These are phyloP conservation scores for Somateria mollissima DNA, from an alignment of 2,797 vertebrate species.

Conservation along the genomic window DNA sequence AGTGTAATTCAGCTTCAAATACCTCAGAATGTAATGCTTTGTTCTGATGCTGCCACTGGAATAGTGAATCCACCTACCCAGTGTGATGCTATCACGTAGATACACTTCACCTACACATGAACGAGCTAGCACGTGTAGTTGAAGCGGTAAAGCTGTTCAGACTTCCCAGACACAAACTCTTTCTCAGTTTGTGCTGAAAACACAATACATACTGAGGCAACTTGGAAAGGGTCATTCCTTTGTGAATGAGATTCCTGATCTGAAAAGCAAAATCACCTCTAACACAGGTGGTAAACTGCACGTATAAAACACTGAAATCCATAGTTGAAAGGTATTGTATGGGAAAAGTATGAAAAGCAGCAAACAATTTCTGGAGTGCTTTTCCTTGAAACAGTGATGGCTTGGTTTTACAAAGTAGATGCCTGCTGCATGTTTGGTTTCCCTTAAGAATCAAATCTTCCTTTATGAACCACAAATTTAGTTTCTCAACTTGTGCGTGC, in stretches of 20 bases:
- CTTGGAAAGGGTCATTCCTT: not conserved
- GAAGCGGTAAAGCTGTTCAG: not conserved
- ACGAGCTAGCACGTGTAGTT: fast-evolving
- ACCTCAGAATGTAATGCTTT: not conserved
- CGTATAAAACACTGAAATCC: not conserved
- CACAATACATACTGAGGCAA: not conserved
- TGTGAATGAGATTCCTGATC: not conserved
- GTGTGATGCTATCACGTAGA: fast-evolving
- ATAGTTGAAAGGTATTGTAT: not conserved
- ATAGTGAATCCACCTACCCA: not conserved
- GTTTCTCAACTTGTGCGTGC: not conserved
- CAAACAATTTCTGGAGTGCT: not conserved
- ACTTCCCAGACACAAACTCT: not conserved
- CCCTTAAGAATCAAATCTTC: not conserved
- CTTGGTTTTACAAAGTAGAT: not conserved
- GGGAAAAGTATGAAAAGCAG: not conserved
- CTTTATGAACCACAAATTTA: not conserved
- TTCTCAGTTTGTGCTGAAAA: not conserved
- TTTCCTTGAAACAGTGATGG: not conserved
- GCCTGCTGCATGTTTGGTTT: not conserved
- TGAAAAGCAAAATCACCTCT: not conserved
- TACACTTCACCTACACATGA: not conserved
- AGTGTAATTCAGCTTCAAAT: not conserved
- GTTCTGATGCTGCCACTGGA: not conserved
- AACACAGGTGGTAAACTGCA: not conserved